Evolutionary conservation across 2,797 vertebrate genomes (phyloP), one percentile per base, ranked within the genome.

Genomic region (Notolepis coatsorum): DNA sequence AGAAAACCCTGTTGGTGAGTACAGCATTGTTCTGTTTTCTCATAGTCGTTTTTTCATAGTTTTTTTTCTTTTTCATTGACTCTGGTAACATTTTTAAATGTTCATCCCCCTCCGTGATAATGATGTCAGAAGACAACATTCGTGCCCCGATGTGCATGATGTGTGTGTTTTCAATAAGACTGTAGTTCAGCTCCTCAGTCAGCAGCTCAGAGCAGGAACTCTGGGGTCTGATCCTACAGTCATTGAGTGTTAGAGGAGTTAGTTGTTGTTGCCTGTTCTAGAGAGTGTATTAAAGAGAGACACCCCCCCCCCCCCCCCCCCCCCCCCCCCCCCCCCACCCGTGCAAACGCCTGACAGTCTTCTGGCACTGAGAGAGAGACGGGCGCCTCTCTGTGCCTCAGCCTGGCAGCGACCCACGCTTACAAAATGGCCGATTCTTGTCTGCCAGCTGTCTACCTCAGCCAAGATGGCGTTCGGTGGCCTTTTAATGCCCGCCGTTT

Each of bases 381-480:
- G 73, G 84, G 81, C 80, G 67, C 81, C 81, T 81, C 66, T 60
- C 60, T 65, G 59, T 55, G 48, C 79, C 67, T 87, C 79, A 81
- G 80, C 86, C 82, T 91, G 92, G 89, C 90, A 92, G 85, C 74
- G 77, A 71, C 80, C 83, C 68, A 31, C 68, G 64, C 85, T 80
- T 79, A 93, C 91, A 93, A 94, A 94, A 94, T 93, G 91, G 92
- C 91, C 68, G 90, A 88, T 80, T 57, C 78, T 74, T 81, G 84
- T 86, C 89, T 92, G 86, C 90, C 91, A 90, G 89, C 90, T 91
- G 89, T 86, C 89, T 89, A 80, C 75, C 64, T 82, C 69, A 80
- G 80, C 85, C 90, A 93, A 93, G 90, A 93, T 92, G 91, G 91
- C 89, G 90, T 77, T 85, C 38, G 13, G 59, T 65, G 72, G 50